Conservation (phyloP, 2,888 invertebrate genomes). For the Pristionchus exspectatus region DNA sequence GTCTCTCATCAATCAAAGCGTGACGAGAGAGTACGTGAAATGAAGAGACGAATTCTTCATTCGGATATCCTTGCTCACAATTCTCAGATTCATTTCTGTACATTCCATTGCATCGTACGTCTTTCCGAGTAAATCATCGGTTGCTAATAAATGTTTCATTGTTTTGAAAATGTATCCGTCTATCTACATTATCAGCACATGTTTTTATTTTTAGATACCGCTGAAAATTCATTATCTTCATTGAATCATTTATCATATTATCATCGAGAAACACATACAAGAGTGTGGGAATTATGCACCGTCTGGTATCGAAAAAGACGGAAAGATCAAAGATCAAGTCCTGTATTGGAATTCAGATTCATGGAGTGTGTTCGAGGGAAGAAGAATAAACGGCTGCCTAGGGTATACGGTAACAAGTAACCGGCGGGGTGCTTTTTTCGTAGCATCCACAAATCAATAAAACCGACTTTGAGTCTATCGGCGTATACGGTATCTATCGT, state of each 20-base stretch:
- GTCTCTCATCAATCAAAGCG: no score
- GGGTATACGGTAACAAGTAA: constrained; percentile 48
- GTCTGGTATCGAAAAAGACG: constrained; percentile 17
- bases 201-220: no score
- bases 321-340: constrained; percentile 51
- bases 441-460: constrained; percentile 49
- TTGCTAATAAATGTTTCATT: constrained; percentile 42
- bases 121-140: neutral
- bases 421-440: neutral
- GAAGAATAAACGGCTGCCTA: constrained; percentile 29
- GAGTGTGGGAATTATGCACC: constrained; percentile 39
- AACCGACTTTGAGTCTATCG: constrained; percentile 41
- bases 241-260: constrained; percentile 18
- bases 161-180: neutral
- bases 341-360: constrained; percentile 47
- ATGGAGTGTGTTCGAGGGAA: constrained; percentile 33
- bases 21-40: neutral
- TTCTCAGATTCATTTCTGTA: constrained; percentile 28
- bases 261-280: constrained; percentile 14
- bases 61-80: neutral
- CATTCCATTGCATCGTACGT: neutral
- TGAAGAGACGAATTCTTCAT: neutral
- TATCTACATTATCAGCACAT: no score
- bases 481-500: constrained; percentile 42
- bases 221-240: neutral